Evolutionary conservation across 2,888 invertebrate species (phyloP).

Genomic region (Microplitis manilae): DNA sequence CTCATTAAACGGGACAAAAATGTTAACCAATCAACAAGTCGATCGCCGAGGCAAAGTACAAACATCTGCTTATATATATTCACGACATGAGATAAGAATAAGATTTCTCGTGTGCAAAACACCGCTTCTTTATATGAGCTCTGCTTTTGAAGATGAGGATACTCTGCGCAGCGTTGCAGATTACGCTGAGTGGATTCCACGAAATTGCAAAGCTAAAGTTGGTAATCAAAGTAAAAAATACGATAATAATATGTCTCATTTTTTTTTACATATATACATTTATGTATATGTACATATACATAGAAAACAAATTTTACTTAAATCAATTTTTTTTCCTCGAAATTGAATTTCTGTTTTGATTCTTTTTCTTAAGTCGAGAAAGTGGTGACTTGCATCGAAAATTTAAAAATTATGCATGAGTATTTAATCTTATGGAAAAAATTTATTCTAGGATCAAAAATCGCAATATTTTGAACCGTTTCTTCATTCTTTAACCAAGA

Average conservation of each 20-base stretch:
- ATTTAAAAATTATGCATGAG: no score
- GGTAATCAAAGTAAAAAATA: neutral
- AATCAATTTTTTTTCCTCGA: no score
- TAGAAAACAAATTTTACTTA: no score
- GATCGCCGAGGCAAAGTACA: constrained; percentile 12
- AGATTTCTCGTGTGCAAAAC: constrained; percentile 21
- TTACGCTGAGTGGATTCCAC: constrained; percentile 63
- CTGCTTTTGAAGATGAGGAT: constrained; percentile 19
- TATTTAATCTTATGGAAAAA: no score
- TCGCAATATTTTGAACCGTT: no score
- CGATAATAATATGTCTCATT: constrained; percentile 19
- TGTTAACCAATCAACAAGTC: constrained; percentile 25
- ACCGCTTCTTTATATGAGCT: constrained; percentile 12
- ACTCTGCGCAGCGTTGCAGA: constrained; percentile 53
- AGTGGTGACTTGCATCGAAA: no score
- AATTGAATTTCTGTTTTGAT: no score
- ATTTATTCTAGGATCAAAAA: no score
- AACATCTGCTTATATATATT: constrained; percentile 22
- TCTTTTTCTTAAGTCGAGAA: no score
- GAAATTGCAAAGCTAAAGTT: constrained; percentile 56
- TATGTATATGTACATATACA: neutral
- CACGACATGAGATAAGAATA: constrained; percentile 42
- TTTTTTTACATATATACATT: neutral
- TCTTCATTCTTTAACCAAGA: no score
- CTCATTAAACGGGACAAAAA: constrained; percentile 28